These are phyloP conservation scores for Platyscapa corneri DNA, from an alignment of 1,140 invertebrate species.

Conservation along the genomic window DNA sequence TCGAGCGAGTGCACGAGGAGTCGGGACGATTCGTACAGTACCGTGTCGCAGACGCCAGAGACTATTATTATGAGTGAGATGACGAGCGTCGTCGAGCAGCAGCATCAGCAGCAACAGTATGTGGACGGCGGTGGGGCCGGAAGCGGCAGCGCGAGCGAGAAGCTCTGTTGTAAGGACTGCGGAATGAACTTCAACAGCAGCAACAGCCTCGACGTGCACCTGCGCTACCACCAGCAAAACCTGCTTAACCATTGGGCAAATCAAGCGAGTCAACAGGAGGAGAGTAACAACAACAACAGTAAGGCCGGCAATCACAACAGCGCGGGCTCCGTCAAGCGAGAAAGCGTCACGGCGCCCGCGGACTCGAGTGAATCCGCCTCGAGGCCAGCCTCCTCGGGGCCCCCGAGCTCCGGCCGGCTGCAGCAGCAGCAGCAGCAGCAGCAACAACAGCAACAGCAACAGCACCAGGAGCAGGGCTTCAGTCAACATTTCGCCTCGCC, in stretches of 20 bases:
- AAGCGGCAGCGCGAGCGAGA: constrained; percentile 62
- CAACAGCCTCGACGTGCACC: constrained; percentile 84
- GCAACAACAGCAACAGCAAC: constrained; percentile 70
- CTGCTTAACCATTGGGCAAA: constrained; percentile 84
- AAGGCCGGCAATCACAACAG: constrained; percentile 73
- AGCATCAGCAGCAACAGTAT: constrained; percentile 63
- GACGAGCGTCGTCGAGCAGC: constrained; percentile 63
- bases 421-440: constrained; percentile 70
- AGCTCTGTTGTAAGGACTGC: constrained; percentile 83
- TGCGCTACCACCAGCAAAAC: constrained; percentile 86
- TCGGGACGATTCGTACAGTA: neutral
- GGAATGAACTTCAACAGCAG: constrained; percentile 82
- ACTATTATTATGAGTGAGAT: constrained; percentile 68
- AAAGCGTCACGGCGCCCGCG: constrained; percentile 76
- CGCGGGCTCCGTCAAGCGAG: constrained; percentile 62
- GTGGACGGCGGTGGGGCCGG: constrained; percentile 62
- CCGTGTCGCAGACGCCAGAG: neutral
- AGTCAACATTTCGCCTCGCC: constrained; percentile 61
- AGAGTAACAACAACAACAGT: constrained; percentile 81
- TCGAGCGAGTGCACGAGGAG: constrained; percentile 37
- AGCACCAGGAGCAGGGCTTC: constrained; percentile 72
- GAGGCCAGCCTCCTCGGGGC: constrained; percentile 58
- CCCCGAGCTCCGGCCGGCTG: constrained; percentile 27
- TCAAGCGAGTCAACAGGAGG: constrained; percentile 75
- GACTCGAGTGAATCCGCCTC: constrained; percentile 77